Evolutionary conservation across 2,113 vertebrate species (phyloP).

Genomic region (Sturnira hondurensis): DNA sequence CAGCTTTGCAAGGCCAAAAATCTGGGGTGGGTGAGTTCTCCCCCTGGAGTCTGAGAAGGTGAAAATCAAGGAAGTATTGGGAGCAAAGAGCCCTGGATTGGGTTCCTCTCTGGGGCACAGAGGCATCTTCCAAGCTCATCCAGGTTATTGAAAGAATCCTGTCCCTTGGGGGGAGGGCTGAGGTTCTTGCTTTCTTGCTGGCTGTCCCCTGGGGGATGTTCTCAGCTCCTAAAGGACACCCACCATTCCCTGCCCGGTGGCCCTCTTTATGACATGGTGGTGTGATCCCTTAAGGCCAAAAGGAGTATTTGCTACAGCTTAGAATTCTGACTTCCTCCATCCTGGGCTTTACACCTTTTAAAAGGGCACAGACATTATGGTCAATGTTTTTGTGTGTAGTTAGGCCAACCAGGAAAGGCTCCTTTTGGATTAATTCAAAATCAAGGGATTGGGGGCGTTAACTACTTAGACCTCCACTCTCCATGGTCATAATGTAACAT

Average conservation of each 20-base stretch:
- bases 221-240: not conserved
- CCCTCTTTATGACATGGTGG: not conserved
- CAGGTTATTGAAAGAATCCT: not conserved
- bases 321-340: not conserved
- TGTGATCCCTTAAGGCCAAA: not conserved
- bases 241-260: rapidly evolving
- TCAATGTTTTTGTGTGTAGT: not conserved
- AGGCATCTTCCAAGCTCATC: not conserved
- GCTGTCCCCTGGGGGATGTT: not conserved
- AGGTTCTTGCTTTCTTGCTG: not conserved
- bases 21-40: not conserved
- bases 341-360: not conserved
- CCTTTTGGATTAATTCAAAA: not conserved
- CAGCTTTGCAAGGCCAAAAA: not conserved
- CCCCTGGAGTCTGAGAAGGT: not conserved
- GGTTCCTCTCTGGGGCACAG: not conserved
- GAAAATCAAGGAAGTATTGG: not conserved
- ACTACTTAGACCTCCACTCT: not conserved
- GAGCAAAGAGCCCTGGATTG: not conserved
- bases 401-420: not conserved
- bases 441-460: not conserved
- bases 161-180: not conserved
- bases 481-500: not conserved
- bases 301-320: too few relatives aligned
- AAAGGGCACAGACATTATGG: not conserved